Evolutionary conservation across 2,888 invertebrate genomes (phyloP).

Genomic region (Leucozona laternaria): DNA sequence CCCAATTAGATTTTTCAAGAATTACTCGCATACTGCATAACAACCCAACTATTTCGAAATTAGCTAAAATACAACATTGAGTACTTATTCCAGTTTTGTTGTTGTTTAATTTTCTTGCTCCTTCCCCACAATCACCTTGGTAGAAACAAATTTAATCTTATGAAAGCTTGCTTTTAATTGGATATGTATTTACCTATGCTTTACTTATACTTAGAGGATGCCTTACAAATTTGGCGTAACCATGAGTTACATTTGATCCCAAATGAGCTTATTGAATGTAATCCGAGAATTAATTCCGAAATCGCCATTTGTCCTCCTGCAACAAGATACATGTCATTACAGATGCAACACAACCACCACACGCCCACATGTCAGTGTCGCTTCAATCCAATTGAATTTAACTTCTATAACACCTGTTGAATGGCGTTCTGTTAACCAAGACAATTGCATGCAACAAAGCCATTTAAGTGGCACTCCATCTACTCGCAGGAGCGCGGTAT

Average conservation of each 20-base stretch:
- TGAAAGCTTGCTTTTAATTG: not conserved
- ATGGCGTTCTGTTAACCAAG: conserved; percentile 32
- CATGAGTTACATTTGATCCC: conserved; percentile 14
- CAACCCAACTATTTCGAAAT: no score
- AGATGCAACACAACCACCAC: conserved; percentile 30
- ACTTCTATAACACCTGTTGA: conserved; percentile 62
- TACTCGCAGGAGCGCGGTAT: not conserved
- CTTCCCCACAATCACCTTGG: not conserved
- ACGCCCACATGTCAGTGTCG: conserved; percentile 23
- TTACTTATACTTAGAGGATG: not conserved
- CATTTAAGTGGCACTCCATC: conserved; percentile 57
- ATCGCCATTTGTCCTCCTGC: conserved; percentile 28
- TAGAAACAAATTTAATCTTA: not conserved
- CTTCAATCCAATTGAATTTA: conserved; percentile 54
- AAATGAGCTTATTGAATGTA: conserved; percentile 40
- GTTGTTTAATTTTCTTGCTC: not conserved
- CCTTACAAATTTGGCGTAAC: not conserved
- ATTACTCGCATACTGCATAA: no score
- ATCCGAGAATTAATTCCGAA: conserved; percentile 40
- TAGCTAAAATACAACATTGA: no score
- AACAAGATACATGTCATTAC: conserved; percentile 46
- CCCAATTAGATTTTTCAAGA: no score
- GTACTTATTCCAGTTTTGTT: no score
- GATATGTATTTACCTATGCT: not conserved
- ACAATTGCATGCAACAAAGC: conserved; percentile 70